A percentile compares a stretch with the other conserved stretches of the same genome.
Conservation (phyloP, 1,140 invertebrate species). For the Lethrus apterus region DNA sequence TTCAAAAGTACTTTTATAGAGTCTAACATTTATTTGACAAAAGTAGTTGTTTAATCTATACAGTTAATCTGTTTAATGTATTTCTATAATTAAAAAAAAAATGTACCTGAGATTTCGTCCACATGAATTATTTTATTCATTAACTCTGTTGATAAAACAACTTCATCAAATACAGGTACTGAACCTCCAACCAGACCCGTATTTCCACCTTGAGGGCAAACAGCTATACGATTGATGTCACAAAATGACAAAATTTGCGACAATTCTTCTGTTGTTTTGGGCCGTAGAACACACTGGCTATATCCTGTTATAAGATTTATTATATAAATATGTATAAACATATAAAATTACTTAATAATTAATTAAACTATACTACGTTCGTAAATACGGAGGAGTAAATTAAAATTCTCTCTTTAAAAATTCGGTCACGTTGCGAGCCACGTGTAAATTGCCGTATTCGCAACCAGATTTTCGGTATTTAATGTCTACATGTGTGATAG, state of each 20-base stretch:
- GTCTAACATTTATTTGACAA: too few species aligned
- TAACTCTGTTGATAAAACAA: conserved; percentile 74
- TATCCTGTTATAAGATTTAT: conserved; percentile 50
- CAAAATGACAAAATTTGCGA: conserved; percentile 80
- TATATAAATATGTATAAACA: not conserved
- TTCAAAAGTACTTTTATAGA: too few species aligned
- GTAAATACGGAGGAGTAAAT: too few species aligned
- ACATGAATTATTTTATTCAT: conserved; percentile 83
- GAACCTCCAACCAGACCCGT: conserved; percentile 88
- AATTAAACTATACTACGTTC: too few species aligned
- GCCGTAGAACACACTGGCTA: conserved; percentile 66
- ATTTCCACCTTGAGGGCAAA: conserved; percentile 91
- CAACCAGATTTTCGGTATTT: too few species aligned
- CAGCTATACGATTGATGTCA: conserved; percentile 71
- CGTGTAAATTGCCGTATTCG: too few species aligned
- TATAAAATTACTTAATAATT: conserved; percentile 1
- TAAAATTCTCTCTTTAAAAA: too few species aligned
- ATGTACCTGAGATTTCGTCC: conserved; percentile 70
- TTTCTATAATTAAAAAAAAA: not conserved
- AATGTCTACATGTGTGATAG: too few species aligned
- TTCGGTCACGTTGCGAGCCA: not conserved
- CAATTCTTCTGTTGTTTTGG: conserved; percentile 81
- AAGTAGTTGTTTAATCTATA: too few species aligned
- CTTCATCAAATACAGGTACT: conserved; percentile 94
- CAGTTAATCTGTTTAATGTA: too few species aligned